Evolutionary conservation across 64 coral and sea anemone genomes (phyloP).

Genomic region (Montipora efflorescens): DNA sequence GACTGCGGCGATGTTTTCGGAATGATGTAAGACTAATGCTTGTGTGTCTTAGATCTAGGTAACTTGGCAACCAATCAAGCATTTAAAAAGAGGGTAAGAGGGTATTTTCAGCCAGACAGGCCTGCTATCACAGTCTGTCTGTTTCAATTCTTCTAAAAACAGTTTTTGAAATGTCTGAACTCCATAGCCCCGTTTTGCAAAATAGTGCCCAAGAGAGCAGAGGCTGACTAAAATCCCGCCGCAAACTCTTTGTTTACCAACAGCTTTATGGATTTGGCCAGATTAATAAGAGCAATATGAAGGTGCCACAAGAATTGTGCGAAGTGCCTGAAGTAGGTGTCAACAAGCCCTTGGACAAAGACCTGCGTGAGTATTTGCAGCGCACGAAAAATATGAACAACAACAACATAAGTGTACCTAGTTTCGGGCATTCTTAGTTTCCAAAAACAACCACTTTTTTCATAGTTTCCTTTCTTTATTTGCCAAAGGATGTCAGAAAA

Average conservation of each 20-base stretch:
- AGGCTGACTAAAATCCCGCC: not conserved
- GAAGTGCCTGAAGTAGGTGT: not conserved
- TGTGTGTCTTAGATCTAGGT: not conserved
- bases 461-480: not conserved
- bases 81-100: too few species aligned
- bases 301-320: not conserved
- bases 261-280: not conserved
- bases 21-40: not conserved
- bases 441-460: not conserved
- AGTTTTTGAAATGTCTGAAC: not conserved
- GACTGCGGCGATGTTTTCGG: not conserved
- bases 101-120: not conserved
- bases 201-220: not conserved
- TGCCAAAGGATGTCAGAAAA: not conserved
- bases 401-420: not conserved
- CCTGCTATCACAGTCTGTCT: not conserved
- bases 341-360: not conserved
- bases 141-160: not conserved
- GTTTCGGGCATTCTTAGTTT: not conserved
- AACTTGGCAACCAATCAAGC: not conserved
- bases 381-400: not conserved
- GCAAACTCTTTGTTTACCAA: not conserved
- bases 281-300: not conserved
- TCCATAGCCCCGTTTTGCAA: not conserved
- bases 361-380: not conserved